Evolutionary conservation across 2,888 invertebrate species (phyloP).

Genomic region (Villa cingulata): DNA sequence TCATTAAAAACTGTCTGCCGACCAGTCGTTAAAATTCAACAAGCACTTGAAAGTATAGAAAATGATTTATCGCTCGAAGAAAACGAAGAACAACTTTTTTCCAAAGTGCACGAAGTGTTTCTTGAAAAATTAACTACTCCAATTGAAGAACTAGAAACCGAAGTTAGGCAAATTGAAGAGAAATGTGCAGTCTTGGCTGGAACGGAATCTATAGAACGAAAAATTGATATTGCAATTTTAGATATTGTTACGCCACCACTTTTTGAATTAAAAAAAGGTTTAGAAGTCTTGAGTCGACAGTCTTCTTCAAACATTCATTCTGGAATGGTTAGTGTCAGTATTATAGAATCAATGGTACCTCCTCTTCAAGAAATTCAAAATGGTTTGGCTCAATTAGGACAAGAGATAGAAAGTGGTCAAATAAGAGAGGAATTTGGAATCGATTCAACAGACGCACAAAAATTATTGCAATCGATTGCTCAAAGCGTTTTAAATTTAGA

Average conservation of each 20-base stretch:
- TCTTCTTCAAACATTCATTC: slow-evolving; percentile 24
- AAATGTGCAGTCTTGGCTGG: slow-evolving; percentile 15
- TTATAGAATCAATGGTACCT: slow-evolving; percentile 38
- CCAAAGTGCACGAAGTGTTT: slow-evolving; percentile 29
- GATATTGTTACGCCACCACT: slow-evolving; percentile 50
- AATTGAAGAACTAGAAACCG: slow-evolving; percentile 24
- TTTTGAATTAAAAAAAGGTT: slow-evolving; percentile 45
- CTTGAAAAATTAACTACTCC: slow-evolving; percentile 28
- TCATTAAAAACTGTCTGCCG: slow-evolving; percentile 30
- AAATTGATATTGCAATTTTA: slow-evolving; percentile 45
- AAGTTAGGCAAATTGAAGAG: slow-evolving; percentile 25
- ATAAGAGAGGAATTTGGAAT: slow-evolving; percentile 25
- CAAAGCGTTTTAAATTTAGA: slow-evolving; percentile 35
- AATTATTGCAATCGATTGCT: slow-evolving; percentile 33
- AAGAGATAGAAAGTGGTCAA: slow-evolving; percentile 35
- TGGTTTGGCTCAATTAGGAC: slow-evolving; percentile 38
- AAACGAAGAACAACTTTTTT: slow-evolving; percentile 29
- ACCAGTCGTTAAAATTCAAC: slow-evolving; percentile 37
- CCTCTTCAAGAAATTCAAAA: slow-evolving; percentile 47
- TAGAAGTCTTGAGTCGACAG: slow-evolving; percentile 39
- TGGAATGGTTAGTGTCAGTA: slow-evolving; percentile 34
- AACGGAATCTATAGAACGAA: slow-evolving; percentile 29
- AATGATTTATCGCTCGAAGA: slow-evolving; percentile 31
- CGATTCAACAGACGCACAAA: slow-evolving; percentile 33
- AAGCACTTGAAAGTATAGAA: slow-evolving; percentile 33